phyloP scores from a whole-genome alignment of 2,797 vertebrate species.

The Mastacembelus armatus region DNA sequence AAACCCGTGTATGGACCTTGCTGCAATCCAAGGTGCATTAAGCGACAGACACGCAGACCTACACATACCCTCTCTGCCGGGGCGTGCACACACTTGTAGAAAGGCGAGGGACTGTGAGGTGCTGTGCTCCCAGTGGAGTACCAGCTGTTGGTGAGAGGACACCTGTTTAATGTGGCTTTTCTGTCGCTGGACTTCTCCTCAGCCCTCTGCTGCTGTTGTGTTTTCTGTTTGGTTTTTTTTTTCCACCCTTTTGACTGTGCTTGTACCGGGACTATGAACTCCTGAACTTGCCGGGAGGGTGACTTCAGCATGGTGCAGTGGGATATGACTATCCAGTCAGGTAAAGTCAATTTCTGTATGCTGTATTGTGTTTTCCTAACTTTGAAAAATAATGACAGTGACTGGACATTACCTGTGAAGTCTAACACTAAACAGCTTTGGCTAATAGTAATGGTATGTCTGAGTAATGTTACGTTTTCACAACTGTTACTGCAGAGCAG shows the following conservation, averaged over 20 bases:
- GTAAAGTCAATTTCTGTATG: conserved; percentile 59
- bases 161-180: conserved; percentile 24
- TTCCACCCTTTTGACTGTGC: conserved; percentile 1
- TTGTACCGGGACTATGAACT: conserved; percentile 61
- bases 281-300: conserved; percentile 50
- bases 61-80: conserved; percentile 64
- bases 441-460: background rate
- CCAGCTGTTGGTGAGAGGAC: conserved; percentile 51
- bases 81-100: conserved; percentile 78
- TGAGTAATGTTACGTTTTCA: background rate
- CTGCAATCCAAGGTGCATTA: conserved; percentile 59
- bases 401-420: conserved; percentile 1
- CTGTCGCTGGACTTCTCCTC: conserved; percentile 26
- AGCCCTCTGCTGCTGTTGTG: conserved; percentile 1
- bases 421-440: too few relatives aligned
- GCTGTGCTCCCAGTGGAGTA: conserved; percentile 64
- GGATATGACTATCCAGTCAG: conserved; percentile 81
- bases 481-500: conserved; percentile 2
- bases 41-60: conserved; percentile 54
- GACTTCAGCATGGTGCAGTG: conserved; percentile 70
- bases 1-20: conserved; percentile 61
- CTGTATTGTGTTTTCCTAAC: background rate
- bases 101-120: conserved; percentile 64
- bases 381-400: background rate
- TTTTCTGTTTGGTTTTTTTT: too few relatives aligned